Evolutionary conservation across 2,888 invertebrate species (phyloP).

Genomic region (Nomada fucata): DNA sequence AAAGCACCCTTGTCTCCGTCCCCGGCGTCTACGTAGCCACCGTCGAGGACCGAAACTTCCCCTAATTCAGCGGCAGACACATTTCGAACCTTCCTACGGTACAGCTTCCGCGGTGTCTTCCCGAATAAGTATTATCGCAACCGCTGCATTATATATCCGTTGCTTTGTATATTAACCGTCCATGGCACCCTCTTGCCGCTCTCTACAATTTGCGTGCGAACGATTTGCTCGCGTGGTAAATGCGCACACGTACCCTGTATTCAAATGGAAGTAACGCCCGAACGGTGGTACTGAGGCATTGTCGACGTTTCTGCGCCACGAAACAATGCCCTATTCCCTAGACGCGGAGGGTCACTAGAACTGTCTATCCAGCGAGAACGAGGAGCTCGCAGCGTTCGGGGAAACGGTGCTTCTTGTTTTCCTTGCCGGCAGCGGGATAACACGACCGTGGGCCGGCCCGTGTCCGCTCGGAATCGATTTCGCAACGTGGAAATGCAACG

Average conservation of each 20-base stretch:
- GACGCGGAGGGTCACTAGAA: conserved; percentile 61
- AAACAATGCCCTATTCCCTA: conserved; percentile 74
- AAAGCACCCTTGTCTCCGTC: not conserved
- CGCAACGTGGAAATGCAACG: not conserved
- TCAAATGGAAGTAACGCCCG: conserved; percentile 60
- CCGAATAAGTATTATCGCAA: too few species aligned
- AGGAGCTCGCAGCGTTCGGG: conserved; percentile 43
- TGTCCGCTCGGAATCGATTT: not conserved
- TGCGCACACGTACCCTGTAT: conserved; percentile 43
- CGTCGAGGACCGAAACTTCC: conserved; percentile 9
- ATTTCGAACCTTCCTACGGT: too few species aligned
- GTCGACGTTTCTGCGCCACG: conserved; percentile 68
- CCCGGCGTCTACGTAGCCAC: not conserved
- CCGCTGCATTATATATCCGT: too few species aligned
- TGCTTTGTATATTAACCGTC: not conserved
- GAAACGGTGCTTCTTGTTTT: conserved; percentile 49
- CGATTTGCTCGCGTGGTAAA: conserved; percentile 7
- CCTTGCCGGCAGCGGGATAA: conserved; percentile 16
- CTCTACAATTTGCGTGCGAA: conserved; percentile 7
- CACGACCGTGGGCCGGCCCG: not conserved
- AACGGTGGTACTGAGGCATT: conserved; percentile 73
- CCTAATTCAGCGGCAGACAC: conserved; percentile 1
- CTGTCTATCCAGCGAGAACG: conserved; percentile 56
- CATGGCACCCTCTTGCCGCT: not conserved
- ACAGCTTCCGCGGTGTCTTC: too few species aligned